These are phyloP conservation scores for Tethea ocularis DNA, from an alignment of 2,888 invertebrate species.

Conservation along the genomic window DNA sequence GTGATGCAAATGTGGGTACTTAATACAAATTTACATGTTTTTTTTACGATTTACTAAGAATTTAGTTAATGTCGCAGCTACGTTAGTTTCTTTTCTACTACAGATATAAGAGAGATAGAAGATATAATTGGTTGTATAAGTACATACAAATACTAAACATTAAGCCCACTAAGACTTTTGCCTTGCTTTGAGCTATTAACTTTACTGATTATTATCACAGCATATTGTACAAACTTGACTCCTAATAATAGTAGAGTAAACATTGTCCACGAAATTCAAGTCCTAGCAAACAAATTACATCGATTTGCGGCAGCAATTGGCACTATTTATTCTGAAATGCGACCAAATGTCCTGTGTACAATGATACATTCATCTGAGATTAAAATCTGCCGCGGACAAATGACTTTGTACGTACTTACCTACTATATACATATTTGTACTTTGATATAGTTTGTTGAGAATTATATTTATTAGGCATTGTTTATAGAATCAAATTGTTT, in stretches of 20 bases:
- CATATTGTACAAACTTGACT: not conserved
- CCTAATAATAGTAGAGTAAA: not conserved
- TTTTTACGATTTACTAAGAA: too few relatives aligned
- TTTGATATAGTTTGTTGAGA: constrained; percentile 24
- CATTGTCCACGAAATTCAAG: constrained; percentile 21
- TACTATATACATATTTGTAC: constrained; percentile 39
- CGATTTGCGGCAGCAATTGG: constrained; percentile 46
- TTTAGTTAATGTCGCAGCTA: too few relatives aligned
- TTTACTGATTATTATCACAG: not conserved
- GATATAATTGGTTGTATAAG: too few relatives aligned
- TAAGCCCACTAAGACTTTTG: too few relatives aligned
- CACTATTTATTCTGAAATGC: constrained; percentile 44
- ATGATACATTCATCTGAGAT: constrained; percentile 69
- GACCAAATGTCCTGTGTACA: constrained; percentile 42
- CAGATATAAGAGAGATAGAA: too few relatives aligned
- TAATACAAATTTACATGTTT: too few relatives aligned
- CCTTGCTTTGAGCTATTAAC: not conserved
- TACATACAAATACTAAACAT: too few relatives aligned
- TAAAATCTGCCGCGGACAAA: constrained; percentile 70
- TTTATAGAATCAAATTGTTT: not conserved
- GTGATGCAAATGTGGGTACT: too few relatives aligned
- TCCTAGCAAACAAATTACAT: constrained; percentile 47
- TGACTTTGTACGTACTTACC: constrained; percentile 47
- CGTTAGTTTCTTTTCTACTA: too few relatives aligned
- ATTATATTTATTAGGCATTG: not conserved